phyloP scores from a whole-genome alignment of 2,113 vertebrate species.

The Myiopsitta monachus region DNA sequence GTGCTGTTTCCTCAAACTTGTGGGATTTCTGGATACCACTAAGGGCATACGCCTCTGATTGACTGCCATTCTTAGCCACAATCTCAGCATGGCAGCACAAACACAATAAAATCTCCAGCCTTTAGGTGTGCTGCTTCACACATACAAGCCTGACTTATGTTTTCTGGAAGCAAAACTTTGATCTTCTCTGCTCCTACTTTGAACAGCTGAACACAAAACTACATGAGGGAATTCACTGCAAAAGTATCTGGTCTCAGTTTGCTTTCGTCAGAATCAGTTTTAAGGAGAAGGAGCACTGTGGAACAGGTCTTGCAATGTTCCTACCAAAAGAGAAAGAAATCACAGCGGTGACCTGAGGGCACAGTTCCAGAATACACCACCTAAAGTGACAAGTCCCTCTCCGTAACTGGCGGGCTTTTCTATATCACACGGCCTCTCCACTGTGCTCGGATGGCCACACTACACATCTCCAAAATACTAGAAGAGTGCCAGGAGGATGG shows the following conservation, averaged over 20 bases:
- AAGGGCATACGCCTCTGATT: background rate
- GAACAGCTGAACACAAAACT: background rate
- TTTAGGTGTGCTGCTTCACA: background rate
- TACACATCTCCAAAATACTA: background rate
- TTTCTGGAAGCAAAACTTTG: background rate
- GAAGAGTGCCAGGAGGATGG: background rate
- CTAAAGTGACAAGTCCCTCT: background rate
- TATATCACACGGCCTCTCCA: background rate
- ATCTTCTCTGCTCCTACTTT: background rate
- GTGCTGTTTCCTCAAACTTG: background rate
- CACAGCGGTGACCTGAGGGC: background rate
- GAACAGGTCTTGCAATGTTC: background rate
- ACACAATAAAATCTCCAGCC: background rate
- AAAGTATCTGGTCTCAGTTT: background rate
- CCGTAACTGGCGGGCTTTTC: background rate
- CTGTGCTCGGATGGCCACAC: background rate
- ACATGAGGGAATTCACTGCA: background rate
- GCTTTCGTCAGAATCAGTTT: background rate
- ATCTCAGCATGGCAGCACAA: background rate
- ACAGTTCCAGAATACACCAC: background rate
- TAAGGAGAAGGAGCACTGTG: background rate
- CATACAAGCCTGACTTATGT: background rate
- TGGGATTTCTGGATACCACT: background rate
- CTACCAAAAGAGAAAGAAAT: background rate
- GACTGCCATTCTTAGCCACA: background rate